Conservation (phyloP, 2,888 invertebrate species). For the Epistrophe eligans region DNA sequence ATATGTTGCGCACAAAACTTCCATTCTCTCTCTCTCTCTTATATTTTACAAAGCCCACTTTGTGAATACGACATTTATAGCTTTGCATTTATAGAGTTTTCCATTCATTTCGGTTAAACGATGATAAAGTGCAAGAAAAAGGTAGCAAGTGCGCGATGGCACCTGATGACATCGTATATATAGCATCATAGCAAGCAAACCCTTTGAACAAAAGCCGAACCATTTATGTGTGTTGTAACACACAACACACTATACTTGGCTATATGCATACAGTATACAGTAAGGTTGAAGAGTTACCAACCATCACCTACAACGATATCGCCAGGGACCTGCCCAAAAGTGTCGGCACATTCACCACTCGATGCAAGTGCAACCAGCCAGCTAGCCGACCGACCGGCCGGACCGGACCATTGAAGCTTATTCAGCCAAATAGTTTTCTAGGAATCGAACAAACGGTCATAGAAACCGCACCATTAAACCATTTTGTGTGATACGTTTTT, state of each 20-base stretch:
- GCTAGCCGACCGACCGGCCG: not conserved
- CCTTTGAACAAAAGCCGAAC: slow-evolving; percentile 69
- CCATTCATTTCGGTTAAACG: slow-evolving; percentile 49
- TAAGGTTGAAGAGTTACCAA: slow-evolving; percentile 15
- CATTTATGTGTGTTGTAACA: slow-evolving; percentile 29
- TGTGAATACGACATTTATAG: slow-evolving; percentile 5
- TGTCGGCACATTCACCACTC: slow-evolving; percentile 40
- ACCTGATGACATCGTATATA: slow-evolving; percentile 61
- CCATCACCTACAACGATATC: slow-evolving; percentile 40
- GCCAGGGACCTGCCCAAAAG: slow-evolving; percentile 38
- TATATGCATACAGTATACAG: no score
- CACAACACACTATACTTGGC: slow-evolving; percentile 25
- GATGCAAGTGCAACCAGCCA: not conserved
- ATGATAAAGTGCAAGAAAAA: slow-evolving; percentile 67
- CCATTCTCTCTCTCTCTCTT: slow-evolving; percentile 25
- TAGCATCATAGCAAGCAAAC: not conserved
- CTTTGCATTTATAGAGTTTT: not conserved
- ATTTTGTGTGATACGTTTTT: slow-evolving; percentile 52
- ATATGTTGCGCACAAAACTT: not conserved
- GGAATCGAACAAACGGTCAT: slow-evolving; percentile 74
- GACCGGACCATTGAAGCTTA: slow-evolving; percentile 31
- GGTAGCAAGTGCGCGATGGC: slow-evolving; percentile 68
- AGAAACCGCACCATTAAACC: slow-evolving; percentile 68
- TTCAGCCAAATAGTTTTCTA: slow-evolving; percentile 62
- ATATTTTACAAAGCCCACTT: not conserved